Evolutionary conservation across 2,888 invertebrate genomes (phyloP).

Genomic region (Pterobdella sp.): DNA sequence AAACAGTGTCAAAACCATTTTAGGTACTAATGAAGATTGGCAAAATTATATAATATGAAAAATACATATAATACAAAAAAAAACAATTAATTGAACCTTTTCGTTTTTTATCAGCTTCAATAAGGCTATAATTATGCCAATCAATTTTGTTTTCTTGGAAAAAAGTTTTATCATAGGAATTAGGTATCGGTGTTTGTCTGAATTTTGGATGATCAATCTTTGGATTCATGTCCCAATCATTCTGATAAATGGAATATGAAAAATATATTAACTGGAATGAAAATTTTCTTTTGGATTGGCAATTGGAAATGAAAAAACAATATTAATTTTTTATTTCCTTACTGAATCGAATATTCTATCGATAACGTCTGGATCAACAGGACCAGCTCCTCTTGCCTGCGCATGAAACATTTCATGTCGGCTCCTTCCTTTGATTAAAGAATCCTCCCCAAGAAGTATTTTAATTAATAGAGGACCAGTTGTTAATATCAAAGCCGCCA

Average conservation of each 20-base stretch:
- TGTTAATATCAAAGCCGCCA: constrained; percentile 41
- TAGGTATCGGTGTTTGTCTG: neutral
- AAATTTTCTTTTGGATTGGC: neutral
- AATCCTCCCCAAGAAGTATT: constrained; percentile 39
- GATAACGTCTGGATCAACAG: constrained; percentile 32
- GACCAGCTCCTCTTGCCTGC: constrained; percentile 17
- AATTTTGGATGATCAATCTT: neutral
- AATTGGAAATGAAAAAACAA: neutral
- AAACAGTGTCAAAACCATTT: too few species aligned
- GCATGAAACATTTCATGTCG: neutral
- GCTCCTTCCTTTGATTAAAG: neutral
- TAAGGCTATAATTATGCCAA: constrained; percentile 50
- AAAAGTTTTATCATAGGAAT: neutral
- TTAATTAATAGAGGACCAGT: constrained; percentile 42
- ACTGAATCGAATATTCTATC: constrained; percentile 24
- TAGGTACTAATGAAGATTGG: too few species aligned
- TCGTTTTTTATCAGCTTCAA: constrained; percentile 45
- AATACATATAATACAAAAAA: too few species aligned
- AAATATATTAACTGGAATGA: constrained; percentile 2
- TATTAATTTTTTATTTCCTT: constrained; percentile 6
- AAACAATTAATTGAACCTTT: constrained; percentile 43
- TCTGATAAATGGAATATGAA: constrained; percentile 9
- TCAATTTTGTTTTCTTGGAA: constrained; percentile 42
- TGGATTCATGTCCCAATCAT: constrained; percentile 16
- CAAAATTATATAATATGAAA: too few species aligned